These are phyloP conservation scores for Silurus lanzhouensis DNA, from an alignment of 2,797 vertebrate genomes.

Conservation along the genomic window DNA sequence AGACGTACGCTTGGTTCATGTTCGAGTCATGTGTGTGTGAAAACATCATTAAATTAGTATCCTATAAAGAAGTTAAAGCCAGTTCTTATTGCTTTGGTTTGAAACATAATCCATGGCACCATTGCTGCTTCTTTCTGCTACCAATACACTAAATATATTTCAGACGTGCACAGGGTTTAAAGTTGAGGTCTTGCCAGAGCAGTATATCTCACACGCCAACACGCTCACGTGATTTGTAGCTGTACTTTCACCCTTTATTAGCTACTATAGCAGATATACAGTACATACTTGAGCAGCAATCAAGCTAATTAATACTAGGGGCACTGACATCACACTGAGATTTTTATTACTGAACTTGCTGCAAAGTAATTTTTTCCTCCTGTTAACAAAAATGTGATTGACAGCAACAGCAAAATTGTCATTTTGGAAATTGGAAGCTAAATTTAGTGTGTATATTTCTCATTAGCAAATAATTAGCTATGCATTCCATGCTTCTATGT, in stretches of 20 bases:
- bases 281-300: neutral
- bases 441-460: neutral
- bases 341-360: neutral
- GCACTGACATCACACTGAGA: neutral
- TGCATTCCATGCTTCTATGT: neutral
- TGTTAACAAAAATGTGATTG: neutral
- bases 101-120: neutral
- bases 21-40: conserved; percentile 41
- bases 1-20: conserved; percentile 46
- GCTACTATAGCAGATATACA: neutral
- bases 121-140: neutral
- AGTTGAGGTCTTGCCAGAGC: neutral
- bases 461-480: neutral
- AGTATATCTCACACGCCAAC: neutral
- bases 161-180: neutral
- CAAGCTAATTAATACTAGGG: neutral
- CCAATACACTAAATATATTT: neutral
- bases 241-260: neutral
- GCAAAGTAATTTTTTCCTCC: neutral
- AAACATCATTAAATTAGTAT: conserved; percentile 1
- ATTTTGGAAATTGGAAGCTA: neutral
- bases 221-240: conserved; percentile 5
- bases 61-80: conserved; percentile 1
- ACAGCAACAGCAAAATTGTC: neutral
- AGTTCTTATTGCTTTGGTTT: neutral